Evolutionary conservation across 35 echinoderm and acorn worm genomes (phyloP), one percentile per base, ranked within the genome.

Genomic region (Strongylocentrotus purpuratus): DNA sequence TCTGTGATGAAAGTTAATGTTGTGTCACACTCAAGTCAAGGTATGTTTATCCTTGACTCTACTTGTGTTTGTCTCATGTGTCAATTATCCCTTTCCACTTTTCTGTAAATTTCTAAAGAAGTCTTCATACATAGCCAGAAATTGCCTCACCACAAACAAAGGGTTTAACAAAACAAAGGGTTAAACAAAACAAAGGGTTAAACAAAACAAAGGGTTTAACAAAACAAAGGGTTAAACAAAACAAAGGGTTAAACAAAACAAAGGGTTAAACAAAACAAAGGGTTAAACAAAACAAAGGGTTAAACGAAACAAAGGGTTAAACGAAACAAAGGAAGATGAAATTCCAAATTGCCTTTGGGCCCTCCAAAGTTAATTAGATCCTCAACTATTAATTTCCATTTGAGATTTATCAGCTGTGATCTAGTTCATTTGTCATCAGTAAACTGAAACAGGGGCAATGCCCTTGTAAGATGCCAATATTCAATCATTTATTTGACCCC

Each of bases 171-270:
- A 18, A 78, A 78, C 65, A 78, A 78, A 78, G 65, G 65, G n/a
- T n/a, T n/a, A n/a, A n/a, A n/a, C n/a, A n/a, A n/a, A n/a, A n/a
- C n/a, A n/a, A n/a, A 59, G 52, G 35, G 17, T 59, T 11, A 59
- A 59, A 78, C 65, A n/a, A 18, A 78, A 78, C 65, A 78, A 78
- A 78, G 65, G 65, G n/a, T n/a, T n/a, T n/a, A n/a, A n/a, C n/a
- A n/a, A n/a, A n/a, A n/a, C n/a, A n/a, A n/a, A 59, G 52, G 35
- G 17, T 59, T 11, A 59, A 59, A 78, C 65, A n/a, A 18, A 78
- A 78, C 65, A 78, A 78, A 78, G 65, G 65, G n/a, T n/a, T n/a
- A n/a, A n/a, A n/a, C n/a, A n/a, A n/a, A n/a, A n/a, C n/a, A n/a
- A n/a, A 59, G 52, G 35, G 17, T 59, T 11, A 59, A 59, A 78